phyloP scores from a whole-genome alignment of 2,888 invertebrate genomes.

The Ypsolopha scabrella region DNA sequence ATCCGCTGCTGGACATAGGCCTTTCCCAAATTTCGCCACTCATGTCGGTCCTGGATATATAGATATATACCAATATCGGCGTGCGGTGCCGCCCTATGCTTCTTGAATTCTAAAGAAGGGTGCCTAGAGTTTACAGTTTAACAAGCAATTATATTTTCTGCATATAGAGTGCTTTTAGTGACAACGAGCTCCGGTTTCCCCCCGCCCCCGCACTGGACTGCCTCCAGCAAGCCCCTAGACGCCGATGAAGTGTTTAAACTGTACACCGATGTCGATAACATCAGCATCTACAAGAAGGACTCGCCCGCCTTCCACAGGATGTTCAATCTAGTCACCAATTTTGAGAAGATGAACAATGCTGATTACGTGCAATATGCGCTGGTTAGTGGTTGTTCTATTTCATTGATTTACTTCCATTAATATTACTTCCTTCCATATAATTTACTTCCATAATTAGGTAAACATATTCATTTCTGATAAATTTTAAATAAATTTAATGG shows the following conservation, averaged over 20 bases:
- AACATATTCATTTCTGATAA: not conserved
- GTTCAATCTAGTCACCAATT: slow-evolving; percentile 79
- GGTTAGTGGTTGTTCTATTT: slow-evolving; percentile 50
- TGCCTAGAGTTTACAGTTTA: no score
- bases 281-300: slow-evolving; percentile 46
- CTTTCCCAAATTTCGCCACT: no score
- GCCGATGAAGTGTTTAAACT: slow-evolving; percentile 38
- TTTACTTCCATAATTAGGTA: no score
- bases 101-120: no score
- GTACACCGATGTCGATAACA: slow-evolving; percentile 36
- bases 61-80: no score
- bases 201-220: slow-evolving; percentile 11
- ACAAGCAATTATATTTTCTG: not conserved
- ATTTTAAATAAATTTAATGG: no score
- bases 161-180: slow-evolving; percentile 70
- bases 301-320: slow-evolving; percentile 72
- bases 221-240: slow-evolving; percentile 16
- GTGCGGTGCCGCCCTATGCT: no score
- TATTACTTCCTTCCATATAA: no score
- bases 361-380: slow-evolving; percentile 79
- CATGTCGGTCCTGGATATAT: no score
- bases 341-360: slow-evolving; percentile 73
- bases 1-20: no score
- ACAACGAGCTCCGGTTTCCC: slow-evolving; percentile 41
- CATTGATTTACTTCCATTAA: no score